Conservation (phyloP, 2,888 invertebrate species). For the Dilophus febrilis region DNA sequence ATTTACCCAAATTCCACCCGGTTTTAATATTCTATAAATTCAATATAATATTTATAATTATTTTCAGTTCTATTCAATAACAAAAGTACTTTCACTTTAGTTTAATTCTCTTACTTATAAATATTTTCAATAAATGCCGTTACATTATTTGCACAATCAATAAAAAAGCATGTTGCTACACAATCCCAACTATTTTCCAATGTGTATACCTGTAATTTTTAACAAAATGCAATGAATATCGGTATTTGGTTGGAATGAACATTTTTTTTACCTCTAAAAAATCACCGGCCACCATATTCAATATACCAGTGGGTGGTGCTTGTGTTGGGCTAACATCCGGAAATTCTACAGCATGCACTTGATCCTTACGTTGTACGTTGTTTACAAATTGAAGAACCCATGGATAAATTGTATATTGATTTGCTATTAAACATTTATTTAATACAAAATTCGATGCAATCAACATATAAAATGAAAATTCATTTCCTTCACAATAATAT, state of each 20-base stretch:
- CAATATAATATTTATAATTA: no score
- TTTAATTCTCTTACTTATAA: conserved; percentile 39
- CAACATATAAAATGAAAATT: conserved; percentile 94
- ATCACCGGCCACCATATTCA: conserved; percentile 95
- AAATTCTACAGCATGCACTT: conserved; percentile 58
- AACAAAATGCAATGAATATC: conserved; percentile 1
- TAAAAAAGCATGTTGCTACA: conserved; percentile 94
- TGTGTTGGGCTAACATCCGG: conserved; percentile 75
- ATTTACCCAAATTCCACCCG: conserved; percentile 81
- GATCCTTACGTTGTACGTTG: conserved; percentile 64
- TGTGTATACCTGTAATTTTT: conserved; percentile 40
- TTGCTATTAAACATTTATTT: conserved; percentile 42
- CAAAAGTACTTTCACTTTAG: no score
- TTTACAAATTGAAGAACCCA: conserved; percentile 94
- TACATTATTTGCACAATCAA: conserved; percentile 95
- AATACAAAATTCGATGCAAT: conserved; percentile 91
- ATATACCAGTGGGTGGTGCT: conserved; percentile 39
- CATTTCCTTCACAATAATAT: conserved; percentile 90
- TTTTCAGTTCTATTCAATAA: no score
- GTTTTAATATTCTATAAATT: conserved; percentile 49
- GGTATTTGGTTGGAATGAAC: background rate
- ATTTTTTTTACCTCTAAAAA: conserved; percentile 61
- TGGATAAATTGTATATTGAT: conserved; percentile 72
- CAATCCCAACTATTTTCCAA: conserved; percentile 66
- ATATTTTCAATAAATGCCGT: conserved; percentile 89